Conservation (phyloP, 2,888 invertebrate genomes). For the Argyresthia goedartella region DNA sequence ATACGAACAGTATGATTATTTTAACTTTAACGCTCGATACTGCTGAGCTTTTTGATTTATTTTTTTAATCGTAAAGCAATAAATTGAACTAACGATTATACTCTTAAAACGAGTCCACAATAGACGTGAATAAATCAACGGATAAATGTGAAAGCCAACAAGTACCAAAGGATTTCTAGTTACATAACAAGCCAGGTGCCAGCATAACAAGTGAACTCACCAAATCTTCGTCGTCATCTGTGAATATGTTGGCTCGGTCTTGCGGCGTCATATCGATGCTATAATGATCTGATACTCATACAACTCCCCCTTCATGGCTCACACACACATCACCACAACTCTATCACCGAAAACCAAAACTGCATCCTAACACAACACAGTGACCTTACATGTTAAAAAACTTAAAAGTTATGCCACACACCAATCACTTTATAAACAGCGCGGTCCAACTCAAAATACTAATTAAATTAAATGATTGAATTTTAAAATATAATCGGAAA, state of each 20-base stretch:
- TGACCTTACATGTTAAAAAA: not conserved
- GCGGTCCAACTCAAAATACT: not conserved
- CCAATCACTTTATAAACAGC: too few relatives aligned
- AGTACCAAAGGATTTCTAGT: too few relatives aligned
- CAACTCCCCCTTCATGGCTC: slow-evolving; percentile 46
- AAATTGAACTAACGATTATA: too few relatives aligned
- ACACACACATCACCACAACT: slow-evolving; percentile 36
- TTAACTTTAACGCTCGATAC: too few relatives aligned
- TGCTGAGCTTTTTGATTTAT: too few relatives aligned
- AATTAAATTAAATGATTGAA: not conserved
- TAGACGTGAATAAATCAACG: too few relatives aligned
- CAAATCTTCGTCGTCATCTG: slow-evolving; percentile 61
- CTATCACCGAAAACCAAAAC: slow-evolving; percentile 47
- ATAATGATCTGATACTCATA: slow-evolving; percentile 28
- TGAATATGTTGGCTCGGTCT: slow-evolving; percentile 54
- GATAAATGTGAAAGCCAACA: too few relatives aligned
- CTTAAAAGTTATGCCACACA: too few relatives aligned
- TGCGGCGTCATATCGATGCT: slow-evolving; percentile 50
- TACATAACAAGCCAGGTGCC: too few relatives aligned
- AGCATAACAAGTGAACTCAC: slow-evolving; percentile 24
- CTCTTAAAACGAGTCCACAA: too few relatives aligned
- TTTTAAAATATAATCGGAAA: not conserved
- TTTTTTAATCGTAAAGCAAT: too few relatives aligned
- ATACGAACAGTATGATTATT: too few relatives aligned
- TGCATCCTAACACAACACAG: slow-evolving; percentile 44